Conservation (phyloP, 2,888 invertebrate genomes). For the Eutolmus rufibarbis region DNA sequence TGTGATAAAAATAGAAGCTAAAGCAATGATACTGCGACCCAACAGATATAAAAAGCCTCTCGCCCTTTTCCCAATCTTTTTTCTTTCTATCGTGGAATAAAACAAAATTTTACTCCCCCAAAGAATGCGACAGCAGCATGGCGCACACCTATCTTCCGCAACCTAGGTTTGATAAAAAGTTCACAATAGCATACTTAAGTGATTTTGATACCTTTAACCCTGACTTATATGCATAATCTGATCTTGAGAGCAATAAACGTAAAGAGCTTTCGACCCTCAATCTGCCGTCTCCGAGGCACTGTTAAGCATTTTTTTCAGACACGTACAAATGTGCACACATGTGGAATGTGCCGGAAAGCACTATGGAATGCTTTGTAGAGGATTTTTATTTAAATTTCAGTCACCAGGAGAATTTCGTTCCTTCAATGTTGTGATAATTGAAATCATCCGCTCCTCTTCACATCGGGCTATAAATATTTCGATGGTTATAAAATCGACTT, state of each 20-base stretch:
- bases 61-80: background rate
- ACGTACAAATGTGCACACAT: constrained; percentile 12
- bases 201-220: constrained; percentile 31
- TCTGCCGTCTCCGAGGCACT: background rate
- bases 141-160: background rate
- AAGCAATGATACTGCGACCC: background rate
- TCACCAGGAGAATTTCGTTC: background rate
- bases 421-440: constrained; percentile 5
- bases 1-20: background rate
- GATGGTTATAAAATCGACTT: background rate
- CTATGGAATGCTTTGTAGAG: background rate
- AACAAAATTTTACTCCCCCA: background rate
- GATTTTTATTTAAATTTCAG: constrained; percentile 27
- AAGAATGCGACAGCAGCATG: background rate
- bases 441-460: background rate
- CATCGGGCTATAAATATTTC: background rate
- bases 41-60: background rate
- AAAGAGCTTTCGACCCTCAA: constrained; percentile 24
- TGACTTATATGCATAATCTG: constrained; percentile 33
- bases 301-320: constrained; percentile 4
- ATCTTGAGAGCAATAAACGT: constrained; percentile 19
- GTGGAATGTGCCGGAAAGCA: constrained; percentile 15
- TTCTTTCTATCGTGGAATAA: background rate
- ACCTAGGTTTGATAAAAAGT: constrained; percentile 18
- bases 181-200: constrained; percentile 29